Evolutionary conservation across 2,113 vertebrate genomes (phyloP).

Genomic region (Coptodon rendalli): DNA sequence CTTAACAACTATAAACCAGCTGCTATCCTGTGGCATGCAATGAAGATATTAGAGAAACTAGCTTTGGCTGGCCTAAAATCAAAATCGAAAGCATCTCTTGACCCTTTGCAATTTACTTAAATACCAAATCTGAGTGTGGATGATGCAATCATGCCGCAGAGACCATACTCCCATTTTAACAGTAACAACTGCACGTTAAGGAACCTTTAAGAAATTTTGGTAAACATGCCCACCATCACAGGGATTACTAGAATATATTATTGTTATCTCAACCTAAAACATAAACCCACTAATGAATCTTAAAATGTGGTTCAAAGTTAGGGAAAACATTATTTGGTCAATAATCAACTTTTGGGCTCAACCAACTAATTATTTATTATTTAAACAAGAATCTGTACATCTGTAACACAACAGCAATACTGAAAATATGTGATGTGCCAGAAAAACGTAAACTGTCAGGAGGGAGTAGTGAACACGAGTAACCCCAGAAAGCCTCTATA

Average conservation of each 20-base stretch:
- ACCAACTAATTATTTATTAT: neutral
- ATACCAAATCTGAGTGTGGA: neutral
- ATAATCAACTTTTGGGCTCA: neutral
- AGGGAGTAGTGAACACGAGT: conserved; percentile 19
- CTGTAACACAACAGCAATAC: neutral
- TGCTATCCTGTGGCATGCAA: too few species aligned
- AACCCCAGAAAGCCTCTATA: neutral
- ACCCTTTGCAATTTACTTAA: neutral
- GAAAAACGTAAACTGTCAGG: neutral
- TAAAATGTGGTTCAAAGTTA: neutral
- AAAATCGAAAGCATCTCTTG: neutral
- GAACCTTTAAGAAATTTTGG: neutral
- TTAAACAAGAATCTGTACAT: neutral
- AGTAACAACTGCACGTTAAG: neutral
- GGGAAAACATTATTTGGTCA: fast-evolving
- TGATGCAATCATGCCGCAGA: neutral
- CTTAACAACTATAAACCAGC: too few species aligned
- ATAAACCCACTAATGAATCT: neutral
- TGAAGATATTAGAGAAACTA: neutral
- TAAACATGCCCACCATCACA: neutral
- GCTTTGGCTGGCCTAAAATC: neutral
- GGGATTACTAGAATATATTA: neutral
- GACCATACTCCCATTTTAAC: neutral
- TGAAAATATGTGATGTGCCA: neutral
- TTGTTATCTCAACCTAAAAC: neutral